phyloP scores from a whole-genome alignment of 2,888 invertebrate species.

The Hoplodrina blanda region DNA sequence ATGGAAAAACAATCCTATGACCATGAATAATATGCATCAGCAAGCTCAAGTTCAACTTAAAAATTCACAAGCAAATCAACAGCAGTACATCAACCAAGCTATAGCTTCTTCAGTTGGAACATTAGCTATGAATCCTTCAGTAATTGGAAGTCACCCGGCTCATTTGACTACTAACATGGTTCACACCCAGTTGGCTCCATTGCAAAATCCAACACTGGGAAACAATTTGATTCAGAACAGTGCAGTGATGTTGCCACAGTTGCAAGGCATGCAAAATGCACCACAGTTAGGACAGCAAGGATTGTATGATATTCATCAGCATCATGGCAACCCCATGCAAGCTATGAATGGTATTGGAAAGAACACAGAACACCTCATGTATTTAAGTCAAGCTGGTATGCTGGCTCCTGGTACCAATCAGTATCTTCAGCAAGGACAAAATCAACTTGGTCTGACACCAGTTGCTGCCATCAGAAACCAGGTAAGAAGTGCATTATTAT shows the following conservation, averaged over 20 bases:
- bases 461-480: conserved; percentile 87
- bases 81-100: conserved; percentile 87
- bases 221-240: conserved; percentile 86
- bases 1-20: conserved; percentile 94
- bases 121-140: conserved; percentile 87
- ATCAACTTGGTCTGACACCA: conserved; percentile 89
- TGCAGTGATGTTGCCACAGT: conserved; percentile 88
- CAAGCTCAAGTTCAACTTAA: conserved; percentile 89
- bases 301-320: conserved; percentile 87
- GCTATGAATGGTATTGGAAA: conserved; percentile 89
- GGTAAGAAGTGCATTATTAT: conserved; percentile 74
- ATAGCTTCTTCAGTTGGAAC: conserved; percentile 87
- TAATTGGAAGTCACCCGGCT: conserved; percentile 87
- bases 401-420: conserved; percentile 91
- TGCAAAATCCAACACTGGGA: conserved; percentile 87
- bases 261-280: conserved; percentile 88
- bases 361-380: conserved; percentile 88
- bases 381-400: conserved; percentile 89
- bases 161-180: conserved; percentile 89
- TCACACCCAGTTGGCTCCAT: conserved; percentile 89
- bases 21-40: conserved; percentile 90
- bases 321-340: conserved; percentile 87
- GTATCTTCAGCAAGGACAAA: conserved; percentile 92
- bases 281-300: conserved; percentile 89
- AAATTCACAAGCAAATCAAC: conserved; percentile 88